A percentile compares a stretch with the other conserved stretches of the same genome.
These are phyloP conservation scores for Thalassophryne amazonica DNA, from an alignment of 2,797 vertebrate genomes.

Conservation along the genomic window DNA sequence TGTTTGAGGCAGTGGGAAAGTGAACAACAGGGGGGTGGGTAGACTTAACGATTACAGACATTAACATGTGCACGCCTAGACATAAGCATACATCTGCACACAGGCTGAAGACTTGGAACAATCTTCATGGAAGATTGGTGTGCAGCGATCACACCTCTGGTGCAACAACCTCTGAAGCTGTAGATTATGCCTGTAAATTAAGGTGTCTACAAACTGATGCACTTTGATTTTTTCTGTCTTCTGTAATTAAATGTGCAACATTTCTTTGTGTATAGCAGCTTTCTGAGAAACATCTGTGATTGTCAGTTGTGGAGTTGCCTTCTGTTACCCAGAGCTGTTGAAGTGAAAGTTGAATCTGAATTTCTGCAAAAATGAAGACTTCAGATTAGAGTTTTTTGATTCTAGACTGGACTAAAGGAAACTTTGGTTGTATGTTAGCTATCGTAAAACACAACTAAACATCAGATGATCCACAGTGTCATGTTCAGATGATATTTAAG, in stretches of 20 bases:
- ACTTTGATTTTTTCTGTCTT: conserved; percentile 44
- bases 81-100: conserved; percentile 23
- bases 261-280: conserved; percentile 39
- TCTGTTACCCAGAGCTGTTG: conserved; percentile 12
- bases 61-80: conserved; percentile 25
- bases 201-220: conserved; percentile 35
- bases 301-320: conserved; percentile 15
- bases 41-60: conserved; percentile 13
- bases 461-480: too few relatives aligned
- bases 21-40: conserved; percentile 15
- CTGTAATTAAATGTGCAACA: conserved; percentile 48
- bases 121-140: neutral
- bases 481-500: too few relatives aligned
- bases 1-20: conserved; percentile 10
- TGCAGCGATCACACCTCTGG: conserved; percentile 9
- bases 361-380: neutral
- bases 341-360: neutral
- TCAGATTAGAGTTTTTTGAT: conserved; percentile 2
- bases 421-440: too few relatives aligned
- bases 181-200: conserved; percentile 55
- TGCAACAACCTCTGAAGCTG: conserved; percentile 27
- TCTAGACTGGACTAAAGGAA: too few relatives aligned
- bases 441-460: too few relatives aligned
- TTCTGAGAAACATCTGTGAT: conserved; percentile 28
- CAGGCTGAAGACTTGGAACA: conserved; percentile 11